These are phyloP conservation scores for Chloroceryle aenea DNA, from an alignment of 2,113 vertebrate species.

Conservation along the genomic window DNA sequence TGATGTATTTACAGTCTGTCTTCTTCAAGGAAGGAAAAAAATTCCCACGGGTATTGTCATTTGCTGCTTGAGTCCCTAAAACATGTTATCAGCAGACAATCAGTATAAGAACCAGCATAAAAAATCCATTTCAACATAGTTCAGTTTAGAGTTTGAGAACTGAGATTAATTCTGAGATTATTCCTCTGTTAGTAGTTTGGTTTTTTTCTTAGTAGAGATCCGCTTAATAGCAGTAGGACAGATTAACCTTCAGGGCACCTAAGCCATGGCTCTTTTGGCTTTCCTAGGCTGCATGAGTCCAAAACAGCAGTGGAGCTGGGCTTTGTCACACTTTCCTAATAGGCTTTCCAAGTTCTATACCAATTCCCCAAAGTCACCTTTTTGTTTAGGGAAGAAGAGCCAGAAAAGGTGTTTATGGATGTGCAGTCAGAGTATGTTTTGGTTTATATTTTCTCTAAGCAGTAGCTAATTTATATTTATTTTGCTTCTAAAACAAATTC, in stretches of 20 bases:
- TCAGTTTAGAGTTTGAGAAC: neutral
- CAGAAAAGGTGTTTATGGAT: neutral
- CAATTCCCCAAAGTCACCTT: neutral
- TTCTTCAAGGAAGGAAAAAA: neutral
- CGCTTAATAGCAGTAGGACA: neutral
- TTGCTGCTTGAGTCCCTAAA: neutral
- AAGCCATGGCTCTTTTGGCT: neutral
- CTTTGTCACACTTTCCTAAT: neutral
- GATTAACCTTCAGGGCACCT: neutral
- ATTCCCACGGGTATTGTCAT: neutral
- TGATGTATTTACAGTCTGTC: neutral
- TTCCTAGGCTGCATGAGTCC: neutral
- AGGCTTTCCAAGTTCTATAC: neutral
- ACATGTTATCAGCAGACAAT: neutral
- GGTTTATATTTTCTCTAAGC: neutral
- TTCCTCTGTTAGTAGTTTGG: neutral
- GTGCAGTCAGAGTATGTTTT: neutral
- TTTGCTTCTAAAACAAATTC: neutral
- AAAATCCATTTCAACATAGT: neutral
- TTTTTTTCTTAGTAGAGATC: neutral
- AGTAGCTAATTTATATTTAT: neutral
- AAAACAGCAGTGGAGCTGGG: neutral
- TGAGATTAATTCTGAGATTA: neutral
- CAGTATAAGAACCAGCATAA: neutral
- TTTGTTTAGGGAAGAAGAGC: neutral